These are phyloP conservation scores for Hydrolagus colliei DNA, from an alignment of 2,797 vertebrate species.

Conservation along the genomic window DNA sequence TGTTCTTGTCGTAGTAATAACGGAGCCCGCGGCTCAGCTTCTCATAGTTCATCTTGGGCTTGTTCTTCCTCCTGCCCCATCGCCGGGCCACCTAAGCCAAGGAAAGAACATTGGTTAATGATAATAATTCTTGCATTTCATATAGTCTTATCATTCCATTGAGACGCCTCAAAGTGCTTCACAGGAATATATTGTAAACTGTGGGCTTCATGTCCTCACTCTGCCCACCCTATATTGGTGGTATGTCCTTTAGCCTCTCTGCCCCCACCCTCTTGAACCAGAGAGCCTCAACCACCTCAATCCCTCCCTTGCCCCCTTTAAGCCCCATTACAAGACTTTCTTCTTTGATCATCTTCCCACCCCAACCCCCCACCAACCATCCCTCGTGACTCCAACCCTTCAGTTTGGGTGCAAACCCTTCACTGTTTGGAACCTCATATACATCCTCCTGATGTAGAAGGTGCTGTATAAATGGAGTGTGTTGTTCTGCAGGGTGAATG, in stretches of 20 bases:
- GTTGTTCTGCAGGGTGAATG: too few species aligned
- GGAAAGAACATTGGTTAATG: neutral
- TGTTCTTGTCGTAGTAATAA: conserved; percentile 84
- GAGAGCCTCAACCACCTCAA: too few species aligned
- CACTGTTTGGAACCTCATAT: too few species aligned
- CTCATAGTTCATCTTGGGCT: conserved; percentile 87
- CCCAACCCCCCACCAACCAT: neutral
- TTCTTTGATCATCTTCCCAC: neutral
- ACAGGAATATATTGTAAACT: neutral
- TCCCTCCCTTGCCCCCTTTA: too few species aligned
- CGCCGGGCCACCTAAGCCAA: conserved; percentile 66
- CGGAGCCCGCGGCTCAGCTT: conserved; percentile 76
- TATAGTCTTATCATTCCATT: neutral
- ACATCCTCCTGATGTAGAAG: neutral
- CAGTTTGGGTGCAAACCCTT: neutral
- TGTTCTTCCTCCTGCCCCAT: conserved; percentile 79
- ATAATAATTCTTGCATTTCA: neutral
- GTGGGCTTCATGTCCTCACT: neutral
- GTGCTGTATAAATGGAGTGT: too few species aligned
- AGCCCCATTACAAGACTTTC: neutral
- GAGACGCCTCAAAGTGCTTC: too few species aligned
- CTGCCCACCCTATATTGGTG: too few species aligned
- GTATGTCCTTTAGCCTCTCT: too few species aligned
- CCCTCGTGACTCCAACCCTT: neutral
- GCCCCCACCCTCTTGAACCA: too few species aligned